phyloP scores from a whole-genome alignment of 1,140 invertebrate species.

The Drosophila obscura region DNA sequence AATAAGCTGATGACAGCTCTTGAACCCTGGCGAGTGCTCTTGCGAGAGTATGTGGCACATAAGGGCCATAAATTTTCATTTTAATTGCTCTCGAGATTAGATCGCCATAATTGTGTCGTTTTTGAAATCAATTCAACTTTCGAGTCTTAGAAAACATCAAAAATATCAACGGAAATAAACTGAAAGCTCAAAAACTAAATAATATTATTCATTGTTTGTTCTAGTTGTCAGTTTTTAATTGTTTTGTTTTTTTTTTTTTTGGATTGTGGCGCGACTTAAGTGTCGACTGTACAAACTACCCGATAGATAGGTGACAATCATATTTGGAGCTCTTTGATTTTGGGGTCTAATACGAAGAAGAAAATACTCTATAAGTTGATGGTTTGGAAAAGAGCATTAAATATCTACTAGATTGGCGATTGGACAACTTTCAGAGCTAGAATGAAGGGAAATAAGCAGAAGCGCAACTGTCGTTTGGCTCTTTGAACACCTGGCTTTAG shows the following conservation, averaged over 20 bases:
- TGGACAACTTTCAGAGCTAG: no score
- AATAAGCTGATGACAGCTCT: slow-evolving; percentile 60
- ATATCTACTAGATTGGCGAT: no score
- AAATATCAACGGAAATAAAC: slow-evolving; percentile 16
- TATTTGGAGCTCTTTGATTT: not conserved
- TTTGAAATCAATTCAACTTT: slow-evolving; percentile 47
- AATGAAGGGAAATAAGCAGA: no score
- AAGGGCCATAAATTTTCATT: slow-evolving; percentile 66
- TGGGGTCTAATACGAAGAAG: no score
- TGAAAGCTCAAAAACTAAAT: slow-evolving; percentile 8
- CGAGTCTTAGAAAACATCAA: slow-evolving; percentile 14
- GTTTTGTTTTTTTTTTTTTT: slow-evolving; percentile 2
- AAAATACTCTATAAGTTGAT: not conserved
- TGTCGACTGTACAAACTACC: slow-evolving; percentile 41
- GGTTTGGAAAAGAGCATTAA: no score
- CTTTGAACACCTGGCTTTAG: no score
- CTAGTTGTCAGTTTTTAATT: not conserved
- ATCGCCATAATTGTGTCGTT: slow-evolving; percentile 59
- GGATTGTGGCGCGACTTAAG: slow-evolving; percentile 17
- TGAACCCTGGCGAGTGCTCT: slow-evolving; percentile 30
- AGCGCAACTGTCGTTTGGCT: no score
- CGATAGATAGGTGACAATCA: slow-evolving; percentile 2
- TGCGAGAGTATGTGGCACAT: slow-evolving; percentile 56
- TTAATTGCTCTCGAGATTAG: slow-evolving; percentile 74
- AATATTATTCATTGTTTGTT: not conserved